Conservation (phyloP, 2,888 invertebrate species). For the Brachyptera risi region DNA sequence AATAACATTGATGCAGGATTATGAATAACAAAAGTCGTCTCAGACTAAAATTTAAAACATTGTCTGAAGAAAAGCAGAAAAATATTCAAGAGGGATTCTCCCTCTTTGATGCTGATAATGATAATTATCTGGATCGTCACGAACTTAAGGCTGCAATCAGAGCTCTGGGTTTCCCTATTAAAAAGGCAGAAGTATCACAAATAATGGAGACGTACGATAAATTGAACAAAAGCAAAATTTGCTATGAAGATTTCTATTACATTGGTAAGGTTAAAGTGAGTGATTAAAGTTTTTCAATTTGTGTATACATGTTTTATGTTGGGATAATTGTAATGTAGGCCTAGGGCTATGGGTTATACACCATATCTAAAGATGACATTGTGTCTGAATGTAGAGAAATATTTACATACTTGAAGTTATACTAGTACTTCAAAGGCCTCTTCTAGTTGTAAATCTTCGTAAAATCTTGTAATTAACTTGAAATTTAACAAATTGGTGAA, state of each 20-base stretch:
- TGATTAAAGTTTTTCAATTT: background rate
- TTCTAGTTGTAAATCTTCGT: too few relatives aligned
- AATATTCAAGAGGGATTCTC: conserved; percentile 36
- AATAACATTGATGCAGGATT: too few relatives aligned
- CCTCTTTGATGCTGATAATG: conserved; percentile 37
- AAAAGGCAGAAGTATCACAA: conserved; percentile 37
- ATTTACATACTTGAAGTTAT: too few relatives aligned
- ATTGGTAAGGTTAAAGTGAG: too few relatives aligned
- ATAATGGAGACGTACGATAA: conserved; percentile 36
- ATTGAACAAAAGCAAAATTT: conserved; percentile 31
- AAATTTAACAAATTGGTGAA: too few relatives aligned
- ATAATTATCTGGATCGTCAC: conserved; percentile 39
- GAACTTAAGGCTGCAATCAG: conserved; percentile 38
- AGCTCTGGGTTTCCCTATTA: conserved; percentile 37
- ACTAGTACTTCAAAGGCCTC: too few relatives aligned
- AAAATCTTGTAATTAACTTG: too few relatives aligned
- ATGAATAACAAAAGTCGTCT: background rate
- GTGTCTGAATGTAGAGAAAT: too few relatives aligned
- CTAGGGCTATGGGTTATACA: too few relatives aligned
- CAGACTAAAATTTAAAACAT: conserved; percentile 3
- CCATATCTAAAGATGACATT: too few relatives aligned
- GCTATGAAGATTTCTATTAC: conserved; percentile 37
- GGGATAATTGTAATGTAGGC: too few relatives aligned
- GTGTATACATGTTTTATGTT: too few relatives aligned
- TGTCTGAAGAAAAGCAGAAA: conserved; percentile 35